Evolutionary conservation across 1,140 invertebrate genomes (phyloP), one percentile per base, ranked within the genome.

Genomic region (Stegodyphus mimosarum): DNA sequence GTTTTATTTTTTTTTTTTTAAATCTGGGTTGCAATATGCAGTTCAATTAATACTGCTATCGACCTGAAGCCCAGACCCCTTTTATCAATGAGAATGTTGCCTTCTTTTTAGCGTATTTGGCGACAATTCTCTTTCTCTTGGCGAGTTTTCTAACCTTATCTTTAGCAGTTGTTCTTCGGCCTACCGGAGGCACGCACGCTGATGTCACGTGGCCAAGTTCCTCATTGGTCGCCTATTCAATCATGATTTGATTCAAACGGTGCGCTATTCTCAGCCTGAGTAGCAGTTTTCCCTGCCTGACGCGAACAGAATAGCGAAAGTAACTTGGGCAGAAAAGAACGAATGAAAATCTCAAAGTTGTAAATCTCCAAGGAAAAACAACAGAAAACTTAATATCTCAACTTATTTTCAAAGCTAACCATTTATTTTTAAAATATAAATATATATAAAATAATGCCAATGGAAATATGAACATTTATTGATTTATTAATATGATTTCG

Each of bases 131-230:
- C 9, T 15, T 60, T 60, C 55, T 33, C 1, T 60, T 60, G 55
- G 55, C 55, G 55, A 60, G 9, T 60, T 11, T 11, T 11, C 55
- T 60, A 67, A 67, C 64, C 64, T 67, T 67, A 67, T 67, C 64
- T 67, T 60, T 67, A 17, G 64, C 64, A 67, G 64, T 67, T 67
- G 64, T 67, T 67, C 64, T 13, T 7, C 10, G 64, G 64, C 7
- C 64, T 13, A 17, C 64, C 64, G n/a, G 64, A n/a, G 7, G 11
- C 64, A 67, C 13, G n/a, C 64, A 67, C 64, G 64, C 11, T 17
- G 64, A 17, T 18, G n/a, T 67, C 64, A 67, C 64, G 17, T 67
- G 64, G 64, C 11, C 64, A 67, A 17, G 64, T 17, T 67, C 17
- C 64, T 18, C 17, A 67, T 7, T 17, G 13, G 13, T 67, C 11